Base-by-base conservation (phyloP, 2,888 invertebrate genomes). In the Ecliptopera silaceata region DNA sequence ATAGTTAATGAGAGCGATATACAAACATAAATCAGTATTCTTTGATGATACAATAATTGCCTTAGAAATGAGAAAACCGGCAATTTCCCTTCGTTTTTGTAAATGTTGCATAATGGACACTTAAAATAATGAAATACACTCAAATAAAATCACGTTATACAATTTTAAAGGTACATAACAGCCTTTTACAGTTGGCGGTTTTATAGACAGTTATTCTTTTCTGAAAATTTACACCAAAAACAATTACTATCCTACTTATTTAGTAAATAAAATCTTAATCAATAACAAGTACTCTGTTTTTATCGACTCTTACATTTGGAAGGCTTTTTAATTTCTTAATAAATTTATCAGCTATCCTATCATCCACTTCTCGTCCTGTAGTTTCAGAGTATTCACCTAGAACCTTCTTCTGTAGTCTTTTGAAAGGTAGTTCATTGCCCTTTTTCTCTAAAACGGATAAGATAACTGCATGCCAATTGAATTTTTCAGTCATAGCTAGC, bases 401-500 rank as follows among this genome's bases (percentile, higher is more conserved):
- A 5, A 96, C 94, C 84, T 96, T 97, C 76, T 95, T 96, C 69
- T 94, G 94, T 13, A 97, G 83, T 70, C 95, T 95, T 72, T 95
- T 95, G 53, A 95, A 77, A 0, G 94, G 92, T 39, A 97, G 88
- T 70, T 95, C 94, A 64, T 94, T 93, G 4, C 92, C 93, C 70
- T 89, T 89, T 45, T 90, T 86, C 59, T 89, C 73, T 51, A 94
- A 76, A 43, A 93, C 84, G 2, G 91, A 84, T 54, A 89, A 67
- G 12, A 93, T 92, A 3, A 88, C 84, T 5, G 80, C 83, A 66
- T 90, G 88, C 92, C 92, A 92, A 58, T 92, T 81, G 55, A 93
- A 93, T 64, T 85, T 88, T 0, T 84, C 88, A 53, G 64, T 69
- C 46, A 77, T 66, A 5, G 69, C 74, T 47, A 76, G 64, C 66